Evolutionary conservation across 1,140 invertebrate genomes (phyloP), one percentile per base, ranked within the genome.

Genomic region (Pantala flavescens): DNA sequence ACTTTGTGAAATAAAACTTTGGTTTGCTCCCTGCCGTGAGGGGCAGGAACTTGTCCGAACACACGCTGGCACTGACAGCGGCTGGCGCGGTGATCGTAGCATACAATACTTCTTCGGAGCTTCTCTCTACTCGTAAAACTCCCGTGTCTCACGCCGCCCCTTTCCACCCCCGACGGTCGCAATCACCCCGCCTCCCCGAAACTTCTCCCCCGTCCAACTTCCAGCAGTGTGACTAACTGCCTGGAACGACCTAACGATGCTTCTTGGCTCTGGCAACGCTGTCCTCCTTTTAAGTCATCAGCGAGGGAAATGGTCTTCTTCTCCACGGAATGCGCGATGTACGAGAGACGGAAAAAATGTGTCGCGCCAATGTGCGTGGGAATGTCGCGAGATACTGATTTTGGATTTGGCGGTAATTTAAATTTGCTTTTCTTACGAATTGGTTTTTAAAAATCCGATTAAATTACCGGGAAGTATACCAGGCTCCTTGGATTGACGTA

Each of bases 211-310:
- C 16, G 5, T 16, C n/a, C 49, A 63, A 63, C 49, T 63, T 63
- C 49, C 49, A 63, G 49, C 49, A 21, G 49, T 63, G 49, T 63
- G 49, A 63, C 49, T 63, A 63, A 63, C 49, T 63, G n/a, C 49
- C 49, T 63, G 49, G 49, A 63, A 63, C 49, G 49, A 21, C 49
- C 49, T 63, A 63, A 63, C 49, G 49, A 63, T 63, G 49, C 3
- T 21, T 63, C n/a, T 16, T 19, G 49, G 49, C 16, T 63, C n/a
- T 63, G 49, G 49, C 49, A 63, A 63, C 49, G 49, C 49, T 21
- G 49, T 19, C n/a, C n/a, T n/a, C n/a, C n/a, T n/a, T n/a, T n/a
- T 3, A 12, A 63, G 49, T 63, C 49, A 63, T 63, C 49, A 63
- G 49, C 49, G 49, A 1, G 12, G 12, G 49, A 12, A 63, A 63